Evolutionary conservation across 2,113 vertebrate genomes (phyloP), one percentile per base, ranked within the genome.

Genomic region (Ellobius talpinus): DNA sequence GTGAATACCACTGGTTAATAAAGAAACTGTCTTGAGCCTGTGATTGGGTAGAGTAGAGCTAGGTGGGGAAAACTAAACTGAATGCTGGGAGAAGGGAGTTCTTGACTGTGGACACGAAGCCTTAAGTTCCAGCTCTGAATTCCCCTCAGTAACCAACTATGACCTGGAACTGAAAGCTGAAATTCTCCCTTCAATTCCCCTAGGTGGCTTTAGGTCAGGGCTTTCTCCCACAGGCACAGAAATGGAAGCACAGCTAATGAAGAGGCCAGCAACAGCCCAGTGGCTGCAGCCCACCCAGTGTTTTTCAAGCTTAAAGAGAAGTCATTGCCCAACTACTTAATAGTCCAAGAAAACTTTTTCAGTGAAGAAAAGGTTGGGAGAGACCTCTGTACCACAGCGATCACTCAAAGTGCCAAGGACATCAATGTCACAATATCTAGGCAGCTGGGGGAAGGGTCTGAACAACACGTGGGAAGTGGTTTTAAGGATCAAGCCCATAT

Each of bases 271-370:
- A 10, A 85, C 91, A 81, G 50, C 52, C 55, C 13, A 39, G 33
- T 11, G 52, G 47, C 72, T 93, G 21, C 31, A 78, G 42, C n/a
- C 52, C 76, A 90, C 9, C 4, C 26, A 78, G 61, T 50, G 85
- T 88, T 95, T 88, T 73, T 65, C 50, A 61, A 88, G 23, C 33
- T 92, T 52, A 65, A 85, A 79, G 81, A 52, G 45, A 91, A 42
- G 3, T 55, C 66, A 68, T 81, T 81, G 77, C 6, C 72, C 52
- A 93, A 58, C 36, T 45, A 76, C 29, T 55, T 85, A 90, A n/a
- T 33, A 87, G 26, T 50, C 66, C 42, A 88, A 84, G 31, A 13
- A 94, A 94, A 85, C 52, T 1, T 31, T 47, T 92, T 55, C 70
- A 45, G 36, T 50, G 7, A 7, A 29, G 65, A 77, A 68, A 63